phyloP scores from a whole-genome alignment of 2,888 invertebrate genomes.

The Rhagium mordax region DNA sequence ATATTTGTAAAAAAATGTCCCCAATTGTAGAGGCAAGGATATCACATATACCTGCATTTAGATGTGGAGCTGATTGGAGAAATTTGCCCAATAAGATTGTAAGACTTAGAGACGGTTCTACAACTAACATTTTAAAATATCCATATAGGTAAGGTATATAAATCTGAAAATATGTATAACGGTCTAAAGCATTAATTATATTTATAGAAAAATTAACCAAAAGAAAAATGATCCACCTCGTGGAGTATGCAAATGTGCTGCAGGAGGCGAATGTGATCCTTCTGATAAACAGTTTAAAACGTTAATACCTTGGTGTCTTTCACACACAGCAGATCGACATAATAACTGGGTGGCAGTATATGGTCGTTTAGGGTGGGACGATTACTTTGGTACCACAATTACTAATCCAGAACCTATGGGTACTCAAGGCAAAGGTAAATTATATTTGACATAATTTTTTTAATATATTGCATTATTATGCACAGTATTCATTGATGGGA shows the following conservation, averaged over 20 bases:
- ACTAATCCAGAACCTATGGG: slow-evolving; percentile 94
- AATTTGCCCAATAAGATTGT: slow-evolving; percentile 86
- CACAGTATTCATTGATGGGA: too few relatives aligned
- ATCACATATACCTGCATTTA: slow-evolving; percentile 79
- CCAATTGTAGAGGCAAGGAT: slow-evolving; percentile 85
- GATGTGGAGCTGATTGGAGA: slow-evolving; percentile 87
- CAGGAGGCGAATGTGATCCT: slow-evolving; percentile 78
- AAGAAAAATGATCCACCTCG: slow-evolving; percentile 71
- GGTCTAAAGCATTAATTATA: neutral
- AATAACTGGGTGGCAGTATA: slow-evolving; percentile 91
- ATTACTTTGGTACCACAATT: slow-evolving; percentile 88
- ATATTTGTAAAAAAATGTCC: slow-evolving; percentile 89
- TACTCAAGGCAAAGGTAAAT: slow-evolving; percentile 82
- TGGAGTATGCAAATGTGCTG: slow-evolving; percentile 86
- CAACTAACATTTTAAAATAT: slow-evolving; percentile 73
- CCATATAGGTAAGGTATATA: slow-evolving; percentile 70
- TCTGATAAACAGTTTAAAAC: slow-evolving; percentile 86
- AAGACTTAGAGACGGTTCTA: slow-evolving; percentile 80
- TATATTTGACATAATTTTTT: too few relatives aligned
- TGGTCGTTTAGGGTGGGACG: slow-evolving; percentile 87
- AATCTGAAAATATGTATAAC: neutral
- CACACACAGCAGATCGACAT: slow-evolving; percentile 89
- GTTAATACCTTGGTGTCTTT: slow-evolving; percentile 90
- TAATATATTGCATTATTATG: too few relatives aligned
- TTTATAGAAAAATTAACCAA: slow-evolving; percentile 70